These are phyloP conservation scores for Hoplostethus mediterraneus DNA, from an alignment of 2,797 vertebrate genomes.

Conservation along the genomic window DNA sequence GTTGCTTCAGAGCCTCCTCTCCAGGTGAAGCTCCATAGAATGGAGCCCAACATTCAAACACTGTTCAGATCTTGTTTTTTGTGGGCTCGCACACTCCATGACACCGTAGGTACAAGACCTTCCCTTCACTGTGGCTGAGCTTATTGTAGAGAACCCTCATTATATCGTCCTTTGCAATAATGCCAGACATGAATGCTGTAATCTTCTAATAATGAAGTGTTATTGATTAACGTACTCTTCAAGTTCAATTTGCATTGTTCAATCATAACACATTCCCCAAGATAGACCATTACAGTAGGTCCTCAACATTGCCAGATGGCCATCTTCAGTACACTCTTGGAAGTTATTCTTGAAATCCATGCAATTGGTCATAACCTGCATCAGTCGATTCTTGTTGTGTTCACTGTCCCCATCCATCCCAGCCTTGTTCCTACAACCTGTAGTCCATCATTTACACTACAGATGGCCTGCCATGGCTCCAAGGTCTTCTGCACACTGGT, in stretches of 20 bases:
- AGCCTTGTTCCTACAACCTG: not conserved
- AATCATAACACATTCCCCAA: not conserved
- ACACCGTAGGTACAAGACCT: too few species aligned
- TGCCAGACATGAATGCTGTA: slow-evolving; percentile 1
- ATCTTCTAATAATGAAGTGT: too few species aligned
- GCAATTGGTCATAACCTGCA: not conserved
- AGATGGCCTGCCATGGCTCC: slow-evolving; percentile 1
- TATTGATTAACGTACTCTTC: slow-evolving; percentile 8
- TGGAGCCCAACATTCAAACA: too few species aligned
- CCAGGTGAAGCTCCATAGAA: not conserved
- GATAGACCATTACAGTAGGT: not conserved
- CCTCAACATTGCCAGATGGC: not conserved
- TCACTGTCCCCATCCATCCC: not conserved
- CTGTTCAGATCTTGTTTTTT: too few species aligned
- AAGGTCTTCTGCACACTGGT: not conserved
- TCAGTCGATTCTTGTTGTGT: not conserved
- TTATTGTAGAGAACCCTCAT: not conserved
- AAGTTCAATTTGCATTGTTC: not conserved
- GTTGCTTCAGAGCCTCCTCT: not conserved
- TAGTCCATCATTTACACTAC: not conserved
- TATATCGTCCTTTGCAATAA: not conserved
- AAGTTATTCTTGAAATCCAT: slow-evolving; percentile 6
- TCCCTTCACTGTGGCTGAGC: not conserved
- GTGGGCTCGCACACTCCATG: too few species aligned
- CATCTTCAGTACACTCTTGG: not conserved